Conservation (phyloP, 2,888 invertebrate species). For the Himalopsyche japonica region DNA sequence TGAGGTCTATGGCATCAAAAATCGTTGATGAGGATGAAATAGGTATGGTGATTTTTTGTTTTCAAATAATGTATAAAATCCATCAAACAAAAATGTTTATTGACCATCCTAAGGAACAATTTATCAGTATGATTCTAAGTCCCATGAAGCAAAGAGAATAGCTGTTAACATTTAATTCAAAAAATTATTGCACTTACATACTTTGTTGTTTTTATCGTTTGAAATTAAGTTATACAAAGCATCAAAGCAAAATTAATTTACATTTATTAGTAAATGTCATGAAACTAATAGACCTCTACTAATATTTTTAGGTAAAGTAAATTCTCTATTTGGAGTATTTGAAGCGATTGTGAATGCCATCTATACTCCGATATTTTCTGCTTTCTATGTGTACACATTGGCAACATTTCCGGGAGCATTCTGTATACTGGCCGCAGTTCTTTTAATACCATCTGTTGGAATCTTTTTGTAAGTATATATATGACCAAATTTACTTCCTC, state of each 20-base stretch:
- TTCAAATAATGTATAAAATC: neutral
- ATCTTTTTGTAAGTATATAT: conserved; percentile 45
- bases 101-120: too few species aligned
- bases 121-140: too few species aligned
- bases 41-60: conserved; percentile 48
- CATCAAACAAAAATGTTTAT: too few species aligned
- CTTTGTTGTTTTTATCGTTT: too few species aligned
- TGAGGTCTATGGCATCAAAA: conserved; percentile 62
- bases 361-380: conserved; percentile 47
- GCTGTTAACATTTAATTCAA: too few species aligned
- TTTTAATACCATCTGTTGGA: conserved; percentile 44
- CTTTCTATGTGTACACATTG: conserved; percentile 46
- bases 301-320: conserved; percentile 52
- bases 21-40: conserved; percentile 61
- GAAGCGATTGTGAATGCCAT: conserved; percentile 46
- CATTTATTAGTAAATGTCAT: too few species aligned
- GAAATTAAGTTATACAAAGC: too few species aligned
- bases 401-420: conserved; percentile 46
- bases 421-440: conserved; percentile 44
- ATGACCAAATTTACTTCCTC: neutral
- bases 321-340: conserved; percentile 47
- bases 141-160: too few species aligned
- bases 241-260: too few species aligned
- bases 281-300: neutral
- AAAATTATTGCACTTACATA: too few species aligned